Evolutionary conservation across 2,113 vertebrate genomes (phyloP), one percentile per base, ranked within the genome.

Genomic region (Murina feae): DNA sequence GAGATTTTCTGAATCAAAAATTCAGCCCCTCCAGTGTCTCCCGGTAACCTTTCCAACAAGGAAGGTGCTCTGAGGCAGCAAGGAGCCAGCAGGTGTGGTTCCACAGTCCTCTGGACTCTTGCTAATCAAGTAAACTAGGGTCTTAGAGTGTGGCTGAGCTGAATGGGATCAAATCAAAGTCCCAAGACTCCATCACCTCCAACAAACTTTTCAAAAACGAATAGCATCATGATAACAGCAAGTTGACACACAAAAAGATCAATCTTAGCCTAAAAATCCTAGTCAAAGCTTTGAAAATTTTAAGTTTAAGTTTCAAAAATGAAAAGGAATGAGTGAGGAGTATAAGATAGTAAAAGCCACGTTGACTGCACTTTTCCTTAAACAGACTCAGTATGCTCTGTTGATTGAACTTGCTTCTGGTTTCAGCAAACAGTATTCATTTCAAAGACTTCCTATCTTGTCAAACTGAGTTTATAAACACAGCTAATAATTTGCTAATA

Each of bases 401-500:
- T 74, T 89, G 66, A 51, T 86, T 93, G 2, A 97, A 96, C 51
- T 89, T 93, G 91, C 55, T 94, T 97, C 95, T 89, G 86, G 92
- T 95, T 95, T 30, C 84, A 95, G 60, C 63, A 37, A 89, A 94
- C 10, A 55, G 55, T 94, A 79, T 97, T 95, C 42, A 93, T 76
- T 96, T 95, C 95, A 96, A 97, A 95, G 89, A 11, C 71, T 85
- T 66, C 69, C 12, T 93, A 97, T 97, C 95, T 96, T 42, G 96
- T 95, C 93, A 71, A 93, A 37, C 60, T 87, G 60, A 78, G 79
- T 98, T 97, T 98, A 98, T 98, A 97, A 98, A 97, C 74, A 96
- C 21, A 76, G 86, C 58, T 97, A 97, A 44, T 44, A 44, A 44
- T 98, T 98, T 97, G 96, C 89, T 96, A 93, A 94, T 96, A 98